A percentile compares a stretch with the other conserved stretches of the same genome.
These are phyloP conservation scores for Ciconia boyciana DNA, from an alignment of 2,113 vertebrate species.

Conservation along the genomic window DNA sequence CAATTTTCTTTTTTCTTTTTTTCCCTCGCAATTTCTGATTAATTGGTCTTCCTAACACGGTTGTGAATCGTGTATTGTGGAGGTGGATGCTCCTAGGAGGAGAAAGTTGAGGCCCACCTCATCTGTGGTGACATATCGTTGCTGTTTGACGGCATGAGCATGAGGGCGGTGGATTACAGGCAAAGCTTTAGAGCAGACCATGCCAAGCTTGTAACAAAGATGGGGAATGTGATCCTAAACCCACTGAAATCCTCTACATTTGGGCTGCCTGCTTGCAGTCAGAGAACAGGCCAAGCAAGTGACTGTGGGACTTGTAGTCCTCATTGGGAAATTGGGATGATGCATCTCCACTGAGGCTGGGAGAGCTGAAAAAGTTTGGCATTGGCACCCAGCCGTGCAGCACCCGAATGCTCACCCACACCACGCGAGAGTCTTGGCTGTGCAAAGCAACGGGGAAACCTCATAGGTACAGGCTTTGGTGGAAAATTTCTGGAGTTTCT, in stretches of 20 bases:
- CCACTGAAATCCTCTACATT: not conserved
- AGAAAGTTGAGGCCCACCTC: not conserved
- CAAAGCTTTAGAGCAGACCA: not conserved
- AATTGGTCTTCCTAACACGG: not conserved
- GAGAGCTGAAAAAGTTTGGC: not conserved
- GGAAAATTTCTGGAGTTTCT: not conserved
- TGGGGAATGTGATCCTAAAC: not conserved
- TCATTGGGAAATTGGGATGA: not conserved
- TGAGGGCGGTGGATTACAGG: accelerated
- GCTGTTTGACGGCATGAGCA: not conserved
- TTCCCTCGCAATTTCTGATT: not conserved
- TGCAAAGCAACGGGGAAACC: not conserved
- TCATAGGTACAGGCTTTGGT: not conserved
- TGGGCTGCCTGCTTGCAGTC: not conserved
- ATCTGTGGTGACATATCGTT: accelerated
- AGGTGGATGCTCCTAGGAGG: not conserved
- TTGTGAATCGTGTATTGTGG: not conserved
- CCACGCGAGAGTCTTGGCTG: not conserved
- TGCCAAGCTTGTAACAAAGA: accelerated
- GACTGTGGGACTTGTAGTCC: not conserved
- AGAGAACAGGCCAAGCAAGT: not conserved
- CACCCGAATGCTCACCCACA: not conserved
- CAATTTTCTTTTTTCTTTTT: not conserved
- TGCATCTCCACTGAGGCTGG: too few species aligned
- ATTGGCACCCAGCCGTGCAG: accelerated